Percentiles rank a stretch among this genome's conserved stretches.
These are phyloP conservation scores for Netelia melanura DNA, from an alignment of 2,888 invertebrate genomes.

Conservation along the genomic window DNA sequence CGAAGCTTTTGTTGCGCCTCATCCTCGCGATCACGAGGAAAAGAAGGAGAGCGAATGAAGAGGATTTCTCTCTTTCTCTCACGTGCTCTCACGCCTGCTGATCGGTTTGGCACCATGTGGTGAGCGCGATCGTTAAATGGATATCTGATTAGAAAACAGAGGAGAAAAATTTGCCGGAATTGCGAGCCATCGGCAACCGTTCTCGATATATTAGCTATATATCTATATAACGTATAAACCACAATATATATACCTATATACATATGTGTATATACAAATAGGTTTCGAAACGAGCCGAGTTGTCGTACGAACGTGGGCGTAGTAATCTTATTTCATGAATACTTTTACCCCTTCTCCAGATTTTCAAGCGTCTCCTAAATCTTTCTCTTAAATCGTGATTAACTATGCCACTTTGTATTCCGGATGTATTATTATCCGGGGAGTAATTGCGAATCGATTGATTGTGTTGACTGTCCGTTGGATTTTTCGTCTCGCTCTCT, in stretches of 20 bases:
- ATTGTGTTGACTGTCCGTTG: slow-evolving; percentile 57
- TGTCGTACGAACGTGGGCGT: slow-evolving; percentile 17
- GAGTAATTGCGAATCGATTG: slow-evolving; percentile 66
- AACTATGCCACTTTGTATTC: slow-evolving; percentile 58
- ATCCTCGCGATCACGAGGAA: slow-evolving; percentile 1
- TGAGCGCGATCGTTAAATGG: slow-evolving; percentile 66
- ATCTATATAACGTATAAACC: neutral
- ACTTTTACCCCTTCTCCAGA: neutral
- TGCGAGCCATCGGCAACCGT: slow-evolving; percentile 20
- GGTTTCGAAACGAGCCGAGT: too few species aligned
- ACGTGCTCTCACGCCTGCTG: slow-evolving; percentile 17
- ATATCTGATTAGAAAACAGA: slow-evolving; percentile 65
- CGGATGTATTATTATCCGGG: slow-evolving; percentile 54
- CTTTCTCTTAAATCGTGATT: slow-evolving; percentile 55
- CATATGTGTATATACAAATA: too few species aligned
- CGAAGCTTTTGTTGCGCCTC: slow-evolving; percentile 54
- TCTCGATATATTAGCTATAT: neutral
- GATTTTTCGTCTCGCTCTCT: neutral
- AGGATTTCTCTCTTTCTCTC: slow-evolving; percentile 21
- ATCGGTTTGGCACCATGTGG: slow-evolving; percentile 66
- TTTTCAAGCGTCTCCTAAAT: neutral
- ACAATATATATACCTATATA: too few species aligned
- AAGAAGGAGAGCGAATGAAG: slow-evolving; percentile 23
- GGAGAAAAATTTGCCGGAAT: slow-evolving; percentile 4
- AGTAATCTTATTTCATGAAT: neutral